A percentile compares a stretch with the other conserved stretches of the same genome.
Evolutionary conservation across 2,113 vertebrate species (phyloP).

Genomic region (Podocnemis expansa): DNA sequence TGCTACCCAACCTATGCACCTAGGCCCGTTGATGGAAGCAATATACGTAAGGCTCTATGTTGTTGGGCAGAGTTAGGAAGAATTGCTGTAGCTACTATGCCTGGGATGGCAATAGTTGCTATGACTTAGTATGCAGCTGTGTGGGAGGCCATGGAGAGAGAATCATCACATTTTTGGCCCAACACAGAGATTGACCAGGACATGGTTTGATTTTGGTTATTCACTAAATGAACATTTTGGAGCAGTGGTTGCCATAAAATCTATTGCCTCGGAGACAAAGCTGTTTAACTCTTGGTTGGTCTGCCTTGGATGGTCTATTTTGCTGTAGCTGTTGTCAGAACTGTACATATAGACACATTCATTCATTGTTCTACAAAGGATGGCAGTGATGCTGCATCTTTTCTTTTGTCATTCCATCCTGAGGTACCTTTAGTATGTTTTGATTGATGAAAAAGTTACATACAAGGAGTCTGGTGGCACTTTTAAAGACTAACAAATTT

Average conservation of each 20-base stretch:
- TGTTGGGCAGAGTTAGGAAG: not conserved
- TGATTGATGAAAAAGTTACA: not conserved
- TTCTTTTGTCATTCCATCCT: not conserved
- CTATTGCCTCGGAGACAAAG: fast-evolving
- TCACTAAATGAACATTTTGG: not conserved
- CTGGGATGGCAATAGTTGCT: not conserved
- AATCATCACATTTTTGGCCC: not conserved
- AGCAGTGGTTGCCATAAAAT: not conserved
- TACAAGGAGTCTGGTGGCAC: too few species aligned
- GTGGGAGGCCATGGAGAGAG: too few species aligned
- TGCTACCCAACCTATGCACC: not conserved
- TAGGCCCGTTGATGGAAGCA: not conserved
- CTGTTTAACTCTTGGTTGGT: not conserved
- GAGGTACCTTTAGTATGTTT: not conserved
- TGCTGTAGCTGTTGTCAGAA: not conserved
- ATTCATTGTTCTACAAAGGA: not conserved
- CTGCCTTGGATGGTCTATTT: not conserved
- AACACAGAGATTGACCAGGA: not conserved
- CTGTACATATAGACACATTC: not conserved
- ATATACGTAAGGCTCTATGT: fast-evolving
- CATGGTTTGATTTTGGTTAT: not conserved
- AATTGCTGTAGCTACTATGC: not conserved
- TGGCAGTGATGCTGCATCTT: not conserved
- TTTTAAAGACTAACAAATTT: too few species aligned
- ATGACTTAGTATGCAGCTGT: not conserved